Evolutionary conservation across 2,888 invertebrate genomes (phyloP).

Genomic region (Anaspis maculata): DNA sequence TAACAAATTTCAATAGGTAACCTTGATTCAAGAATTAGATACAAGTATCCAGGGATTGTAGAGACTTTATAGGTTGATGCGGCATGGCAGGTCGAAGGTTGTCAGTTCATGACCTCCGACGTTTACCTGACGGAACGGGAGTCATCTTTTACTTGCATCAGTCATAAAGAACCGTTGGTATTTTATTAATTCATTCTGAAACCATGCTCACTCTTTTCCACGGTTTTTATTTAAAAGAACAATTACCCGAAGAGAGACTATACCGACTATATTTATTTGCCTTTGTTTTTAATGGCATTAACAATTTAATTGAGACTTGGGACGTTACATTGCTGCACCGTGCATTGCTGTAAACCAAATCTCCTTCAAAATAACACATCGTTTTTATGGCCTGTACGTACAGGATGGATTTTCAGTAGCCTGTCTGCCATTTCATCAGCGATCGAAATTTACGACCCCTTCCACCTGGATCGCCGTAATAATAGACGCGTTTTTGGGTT

Average conservation of each 20-base stretch:
- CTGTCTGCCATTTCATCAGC: too few relatives aligned
- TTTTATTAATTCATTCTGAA: conserved; percentile 20
- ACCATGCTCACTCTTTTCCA: conserved; percentile 14
- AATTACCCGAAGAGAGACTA: conserved; percentile 7
- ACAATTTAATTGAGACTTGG: conserved; percentile 8
- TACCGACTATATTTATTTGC: conserved; percentile 10
- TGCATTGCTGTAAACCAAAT: too few relatives aligned
- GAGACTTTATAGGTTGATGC: conserved; percentile 28
- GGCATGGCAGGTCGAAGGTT: conserved; percentile 29
- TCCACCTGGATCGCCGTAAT: conserved; percentile 1
- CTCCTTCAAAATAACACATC: too few relatives aligned
- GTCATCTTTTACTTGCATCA: conserved; percentile 20
- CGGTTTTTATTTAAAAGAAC: conserved; percentile 13
- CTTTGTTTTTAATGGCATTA: conserved; percentile 9
- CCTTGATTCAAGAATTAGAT: conserved; percentile 15
- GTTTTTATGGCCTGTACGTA: too few relatives aligned
- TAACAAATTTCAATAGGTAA: conserved; percentile 12
- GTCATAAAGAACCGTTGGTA: conserved; percentile 25
- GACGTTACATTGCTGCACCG: too few relatives aligned
- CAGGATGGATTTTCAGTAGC: too few relatives aligned
- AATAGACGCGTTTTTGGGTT: neutral
- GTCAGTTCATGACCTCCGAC: conserved; percentile 31
- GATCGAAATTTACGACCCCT: too few relatives aligned
- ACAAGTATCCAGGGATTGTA: conserved; percentile 22
- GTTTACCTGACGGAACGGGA: conserved; percentile 27